Base-by-base conservation (phyloP, 2,113 vertebrate species). In the Ciconia stormi region DNA sequence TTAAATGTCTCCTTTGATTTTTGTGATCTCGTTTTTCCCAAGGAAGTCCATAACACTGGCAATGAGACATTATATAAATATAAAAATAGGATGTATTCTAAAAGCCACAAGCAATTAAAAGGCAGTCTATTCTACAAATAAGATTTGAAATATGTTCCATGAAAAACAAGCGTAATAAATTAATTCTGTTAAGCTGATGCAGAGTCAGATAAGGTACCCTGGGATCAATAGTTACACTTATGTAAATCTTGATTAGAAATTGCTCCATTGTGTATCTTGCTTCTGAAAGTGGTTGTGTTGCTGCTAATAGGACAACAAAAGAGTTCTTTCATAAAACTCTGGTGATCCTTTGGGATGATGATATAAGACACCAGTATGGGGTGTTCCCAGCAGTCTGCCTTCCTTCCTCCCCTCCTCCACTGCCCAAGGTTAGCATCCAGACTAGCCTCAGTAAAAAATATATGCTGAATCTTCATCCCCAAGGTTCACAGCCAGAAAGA, bases 1-100 rank as follows among this genome's bases (percentile, higher is more conserved):
- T 94, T 96, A 97, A 97, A 97, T 74, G 40, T 91, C 76, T 95
- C 78, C 69, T 92, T 84, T 87, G 87, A 87, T 90, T 96, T 96
- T 84, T 95, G 38, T 81, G 63, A 71, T 94, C 61, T 67, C 27
- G 4, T 77, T 86, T 90, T 88, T 85, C 52, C 73, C 47, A 82
- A 52, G 61, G 30, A 89, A 95, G 52, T 79, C 78, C 30, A 8
- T 53, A 69, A 72, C 38, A 82, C 56, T 71, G n/a, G 40, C 58
- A 90, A 29, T 61, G 52, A 94, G 46, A 73, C 27, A 50, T 82
- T 52, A 23, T 34, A 84, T 30, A 82, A 50, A 46, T 74, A 55
- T 9, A 78, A 90, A 97, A 94, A 59, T 49, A 83, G 82, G 46
- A 87, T 38, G 8, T 23, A 69, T 86, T 95, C 74, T 79, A 77